Evolutionary conservation across 2,113 vertebrate species (phyloP).

Genomic region (Lota lota): DNA sequence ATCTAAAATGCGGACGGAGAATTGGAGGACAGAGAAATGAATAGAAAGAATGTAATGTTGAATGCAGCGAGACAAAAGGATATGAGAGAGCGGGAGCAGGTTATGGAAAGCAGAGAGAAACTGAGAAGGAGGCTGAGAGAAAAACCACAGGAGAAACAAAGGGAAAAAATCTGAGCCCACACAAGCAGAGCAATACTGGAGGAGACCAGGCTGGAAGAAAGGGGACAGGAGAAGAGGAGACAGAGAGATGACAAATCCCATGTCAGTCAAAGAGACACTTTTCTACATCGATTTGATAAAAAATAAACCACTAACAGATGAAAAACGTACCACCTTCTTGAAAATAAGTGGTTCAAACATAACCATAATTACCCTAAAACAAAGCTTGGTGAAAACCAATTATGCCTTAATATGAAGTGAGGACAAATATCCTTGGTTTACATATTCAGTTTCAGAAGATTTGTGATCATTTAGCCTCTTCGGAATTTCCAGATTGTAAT

Average conservation of each 20-base stretch:
- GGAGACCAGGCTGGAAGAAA: conserved; percentile 2
- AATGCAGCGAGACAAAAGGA: too few species aligned
- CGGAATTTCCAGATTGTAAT: too few species aligned
- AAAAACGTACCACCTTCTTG: neutral
- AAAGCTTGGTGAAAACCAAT: neutral
- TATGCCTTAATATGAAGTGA: neutral
- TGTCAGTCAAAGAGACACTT: neutral
- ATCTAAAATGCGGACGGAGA: too few species aligned
- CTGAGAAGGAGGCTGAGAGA: too few species aligned
- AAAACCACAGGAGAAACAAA: too few species aligned
- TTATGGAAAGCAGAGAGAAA: too few species aligned
- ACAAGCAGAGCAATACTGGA: neutral
- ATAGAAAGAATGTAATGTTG: too few species aligned
- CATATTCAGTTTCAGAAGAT: conserved; percentile 10
- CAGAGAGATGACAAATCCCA: neutral
- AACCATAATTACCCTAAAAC: conserved; percentile 3
- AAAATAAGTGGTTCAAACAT: conserved; percentile 11
- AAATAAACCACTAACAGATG: neutral
- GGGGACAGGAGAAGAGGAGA: neutral
- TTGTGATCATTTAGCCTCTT: neutral
- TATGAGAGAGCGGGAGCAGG: too few species aligned
- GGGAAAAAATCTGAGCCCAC: too few species aligned
- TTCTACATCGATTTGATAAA: neutral
- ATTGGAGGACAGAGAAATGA: too few species aligned
- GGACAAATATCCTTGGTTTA: neutral